Evolutionary conservation across 2,888 invertebrate genomes (phyloP).

Genomic region (Erebia ligea): DNA sequence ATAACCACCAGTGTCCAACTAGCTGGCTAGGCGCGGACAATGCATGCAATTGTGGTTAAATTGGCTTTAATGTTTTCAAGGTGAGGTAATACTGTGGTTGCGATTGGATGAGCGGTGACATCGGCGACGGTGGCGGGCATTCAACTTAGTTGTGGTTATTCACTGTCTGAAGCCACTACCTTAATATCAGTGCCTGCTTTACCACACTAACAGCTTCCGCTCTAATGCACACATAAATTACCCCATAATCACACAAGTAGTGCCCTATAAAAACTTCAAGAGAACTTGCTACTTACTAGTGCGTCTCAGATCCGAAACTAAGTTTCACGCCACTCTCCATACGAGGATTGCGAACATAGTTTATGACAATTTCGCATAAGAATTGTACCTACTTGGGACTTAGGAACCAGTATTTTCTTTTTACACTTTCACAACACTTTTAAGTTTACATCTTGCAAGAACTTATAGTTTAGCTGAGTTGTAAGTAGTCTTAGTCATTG

Average conservation of each 20-base stretch:
- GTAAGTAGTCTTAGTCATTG: constrained; percentile 38
- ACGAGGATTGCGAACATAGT: constrained; percentile 62
- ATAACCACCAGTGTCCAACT: constrained; percentile 15
- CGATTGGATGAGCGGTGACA: constrained; percentile 66
- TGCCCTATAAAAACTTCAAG: constrained; percentile 30
- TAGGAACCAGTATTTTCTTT: constrained; percentile 66
- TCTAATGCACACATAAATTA: constrained; percentile 47
- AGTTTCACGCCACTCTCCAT: constrained; percentile 59
- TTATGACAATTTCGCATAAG: constrained; percentile 73
- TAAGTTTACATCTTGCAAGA: constrained; percentile 62
- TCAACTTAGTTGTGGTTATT: constrained; percentile 70
- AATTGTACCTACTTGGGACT: constrained; percentile 72
- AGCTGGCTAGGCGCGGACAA: constrained; percentile 20
- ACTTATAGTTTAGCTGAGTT: constrained; percentile 18
- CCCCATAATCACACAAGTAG: constrained; percentile 31
- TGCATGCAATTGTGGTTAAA: constrained; percentile 46
- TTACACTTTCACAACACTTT: constrained; percentile 75
- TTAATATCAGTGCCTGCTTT: constrained; percentile 38
- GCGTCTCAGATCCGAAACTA: constrained; percentile 31
- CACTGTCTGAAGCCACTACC: constrained; percentile 45
- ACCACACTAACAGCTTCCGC: constrained; percentile 41
- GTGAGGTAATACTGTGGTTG: constrained; percentile 63
- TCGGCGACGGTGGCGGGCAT: constrained; percentile 66
- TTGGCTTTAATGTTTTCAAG: constrained; percentile 67
- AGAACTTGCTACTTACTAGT: constrained; percentile 41